These are phyloP conservation scores for Archilochus colubris DNA, from an alignment of 2,113 vertebrate genomes.

Conservation along the genomic window DNA sequence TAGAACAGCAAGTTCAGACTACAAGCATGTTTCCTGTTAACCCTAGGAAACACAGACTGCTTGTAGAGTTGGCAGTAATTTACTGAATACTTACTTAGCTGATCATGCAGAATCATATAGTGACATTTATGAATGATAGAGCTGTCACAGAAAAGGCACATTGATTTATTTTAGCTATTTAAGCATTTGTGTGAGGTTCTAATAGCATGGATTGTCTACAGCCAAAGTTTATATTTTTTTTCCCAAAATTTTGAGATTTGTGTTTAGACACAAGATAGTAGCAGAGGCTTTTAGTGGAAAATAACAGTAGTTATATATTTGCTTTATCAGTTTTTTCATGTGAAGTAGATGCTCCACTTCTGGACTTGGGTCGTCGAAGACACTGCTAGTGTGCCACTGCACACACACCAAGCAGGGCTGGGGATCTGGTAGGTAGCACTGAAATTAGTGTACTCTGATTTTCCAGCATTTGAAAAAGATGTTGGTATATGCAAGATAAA, in stretches of 20 bases:
- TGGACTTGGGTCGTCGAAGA: not conserved
- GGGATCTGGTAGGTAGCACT: not conserved
- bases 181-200: not conserved
- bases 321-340: not conserved
- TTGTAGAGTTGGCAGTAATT: not conserved
- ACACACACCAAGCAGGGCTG: not conserved
- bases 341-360: not conserved
- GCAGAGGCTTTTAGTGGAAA: not conserved
- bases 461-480: not conserved
- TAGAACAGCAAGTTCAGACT: not conserved
- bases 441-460: not conserved
- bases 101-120: not conserved
- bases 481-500: not conserved
- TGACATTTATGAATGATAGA: not conserved
- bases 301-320: not conserved
- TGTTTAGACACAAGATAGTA: not conserved
- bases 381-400: not conserved
- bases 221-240: not conserved
- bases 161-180: not conserved
- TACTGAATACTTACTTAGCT: not conserved
- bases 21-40: not conserved
- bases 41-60: not conserved
- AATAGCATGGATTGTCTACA: not conserved
- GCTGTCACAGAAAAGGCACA: not conserved
- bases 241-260: not conserved